Evolutionary conservation across 2,113 vertebrate genomes (phyloP).

Genomic region (Leptobrachium leishanense): DNA sequence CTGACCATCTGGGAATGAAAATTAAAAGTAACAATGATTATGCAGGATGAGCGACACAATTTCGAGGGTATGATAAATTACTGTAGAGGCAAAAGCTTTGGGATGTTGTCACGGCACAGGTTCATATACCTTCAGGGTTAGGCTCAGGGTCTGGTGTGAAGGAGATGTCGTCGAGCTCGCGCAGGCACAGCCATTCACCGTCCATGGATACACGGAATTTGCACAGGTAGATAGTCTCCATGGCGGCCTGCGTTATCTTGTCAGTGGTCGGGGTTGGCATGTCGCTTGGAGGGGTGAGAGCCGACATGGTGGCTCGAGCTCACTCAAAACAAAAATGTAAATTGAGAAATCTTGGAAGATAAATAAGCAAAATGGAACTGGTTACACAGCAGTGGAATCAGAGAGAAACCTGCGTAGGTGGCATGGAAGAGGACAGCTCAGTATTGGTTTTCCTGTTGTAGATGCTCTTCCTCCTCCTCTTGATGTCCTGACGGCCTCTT

Average conservation of each 20-base stretch:
- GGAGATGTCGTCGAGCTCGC: slow-evolving; percentile 98
- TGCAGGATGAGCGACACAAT: no score
- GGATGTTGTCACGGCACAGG: slow-evolving; percentile 19
- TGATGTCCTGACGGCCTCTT: slow-evolving; percentile 52
- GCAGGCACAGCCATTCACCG: slow-evolving; percentile 96
- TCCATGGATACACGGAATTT: slow-evolving; percentile 99
- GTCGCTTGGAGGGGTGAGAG: slow-evolving; percentile 95
- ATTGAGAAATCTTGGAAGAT: not conserved
- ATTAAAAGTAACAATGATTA: no score
- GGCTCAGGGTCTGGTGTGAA: slow-evolving; percentile 97
- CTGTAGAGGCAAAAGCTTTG: slow-evolving; percentile 34
- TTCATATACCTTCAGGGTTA: slow-evolving; percentile 90
- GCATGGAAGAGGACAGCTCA: not conserved
- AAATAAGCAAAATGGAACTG: not conserved
- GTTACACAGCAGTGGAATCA: slow-evolving; percentile 10
- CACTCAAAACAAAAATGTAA: slow-evolving; percentile 58
- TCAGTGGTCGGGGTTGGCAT: slow-evolving; percentile 98
- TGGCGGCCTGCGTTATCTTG: slow-evolving; percentile 99
- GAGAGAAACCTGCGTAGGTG: not conserved
- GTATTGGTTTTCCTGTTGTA: slow-evolving; percentile 21
- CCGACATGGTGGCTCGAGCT: slow-evolving; percentile 99
- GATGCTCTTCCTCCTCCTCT: slow-evolving; percentile 50
- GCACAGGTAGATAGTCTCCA: slow-evolving; percentile 99
- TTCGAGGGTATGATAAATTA: no score
- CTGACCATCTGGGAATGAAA: no score